Conservation (phyloP, 2,888 invertebrate species). For the Charanyca ferruginea region DNA sequence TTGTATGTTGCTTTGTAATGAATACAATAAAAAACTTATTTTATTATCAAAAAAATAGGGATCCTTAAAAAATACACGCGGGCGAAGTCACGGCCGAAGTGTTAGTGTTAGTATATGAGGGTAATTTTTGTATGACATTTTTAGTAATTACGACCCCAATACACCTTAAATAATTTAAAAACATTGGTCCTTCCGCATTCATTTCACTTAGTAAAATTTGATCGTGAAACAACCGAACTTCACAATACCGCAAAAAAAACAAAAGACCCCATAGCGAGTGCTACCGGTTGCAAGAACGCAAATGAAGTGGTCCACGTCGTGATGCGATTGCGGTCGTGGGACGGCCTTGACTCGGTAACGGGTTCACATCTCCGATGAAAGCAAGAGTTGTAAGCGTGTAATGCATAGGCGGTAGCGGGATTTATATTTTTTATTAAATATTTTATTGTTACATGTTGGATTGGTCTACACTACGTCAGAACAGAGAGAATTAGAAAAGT, state of each 20-base stretch:
- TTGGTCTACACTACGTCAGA: no score
- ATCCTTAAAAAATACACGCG: no score
- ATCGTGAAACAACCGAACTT: conserved; percentile 11
- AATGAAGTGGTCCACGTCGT: conserved; percentile 52
- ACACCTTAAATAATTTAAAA: not conserved
- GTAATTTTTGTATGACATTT: no score
- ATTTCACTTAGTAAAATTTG: not conserved
- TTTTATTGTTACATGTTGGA: no score
- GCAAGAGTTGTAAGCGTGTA: conserved; percentile 66
- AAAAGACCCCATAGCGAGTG: conserved; percentile 11
- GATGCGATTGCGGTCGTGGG: conserved; percentile 71
- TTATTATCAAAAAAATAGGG: no score
- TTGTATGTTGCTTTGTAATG: no score
- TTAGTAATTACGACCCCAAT: no score
- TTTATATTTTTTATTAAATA: no score
- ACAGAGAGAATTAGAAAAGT: no score
- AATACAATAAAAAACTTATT: no score
- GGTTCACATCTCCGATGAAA: conserved; percentile 75
- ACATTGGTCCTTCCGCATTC: not conserved
- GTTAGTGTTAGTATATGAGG: no score
- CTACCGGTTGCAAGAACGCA: conserved; percentile 49
- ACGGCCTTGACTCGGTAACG: conserved; percentile 80
- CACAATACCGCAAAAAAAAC: conserved; percentile 16
- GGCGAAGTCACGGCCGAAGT: no score
- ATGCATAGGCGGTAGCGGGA: conserved; percentile 55